phyloP scores from a whole-genome alignment of 2,888 invertebrate genomes.

The Caenorhabditis drosophilae region DNA sequence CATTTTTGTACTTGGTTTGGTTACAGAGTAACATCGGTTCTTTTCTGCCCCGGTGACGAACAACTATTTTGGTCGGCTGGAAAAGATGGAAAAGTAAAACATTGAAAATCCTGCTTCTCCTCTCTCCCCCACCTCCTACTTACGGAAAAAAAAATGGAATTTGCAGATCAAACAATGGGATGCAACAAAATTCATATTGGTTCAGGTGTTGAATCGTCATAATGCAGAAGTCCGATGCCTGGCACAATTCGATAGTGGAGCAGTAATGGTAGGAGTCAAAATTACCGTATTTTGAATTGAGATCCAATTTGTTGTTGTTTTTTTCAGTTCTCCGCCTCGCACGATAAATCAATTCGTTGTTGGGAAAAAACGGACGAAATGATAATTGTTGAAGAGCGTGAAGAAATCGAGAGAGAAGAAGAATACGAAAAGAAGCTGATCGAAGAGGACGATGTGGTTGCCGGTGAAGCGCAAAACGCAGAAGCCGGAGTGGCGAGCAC shows the following conservation, averaged over 20 bases:
- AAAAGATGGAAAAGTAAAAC: conserved; percentile 80
- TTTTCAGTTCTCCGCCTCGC: conserved; percentile 77
- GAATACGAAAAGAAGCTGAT: conserved; percentile 72
- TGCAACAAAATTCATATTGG: conserved; percentile 86
- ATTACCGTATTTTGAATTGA: neutral
- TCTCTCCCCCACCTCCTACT: too few species aligned
- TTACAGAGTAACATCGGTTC: conserved; percentile 82
- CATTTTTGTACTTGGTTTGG: neutral
- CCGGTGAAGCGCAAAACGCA: conserved; percentile 73
- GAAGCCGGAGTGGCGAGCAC: conserved; percentile 81
- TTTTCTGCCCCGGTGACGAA: conserved; percentile 84
- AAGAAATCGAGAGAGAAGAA: conserved; percentile 75
- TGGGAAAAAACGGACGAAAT: conserved; percentile 86
- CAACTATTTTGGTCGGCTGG: conserved; percentile 89
- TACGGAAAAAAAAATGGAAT: neutral
- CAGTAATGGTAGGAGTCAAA: conserved; percentile 49
- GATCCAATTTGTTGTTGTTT: neutral
- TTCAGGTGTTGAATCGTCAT: conserved; percentile 80
- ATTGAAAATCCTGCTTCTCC: too few species aligned
- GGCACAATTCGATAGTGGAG: conserved; percentile 50
- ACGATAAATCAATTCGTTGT: conserved; percentile 85
- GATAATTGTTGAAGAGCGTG: conserved; percentile 88
- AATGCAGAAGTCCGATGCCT: conserved; percentile 59
- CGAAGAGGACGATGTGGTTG: conserved; percentile 70
- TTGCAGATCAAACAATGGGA: conserved; percentile 90